phyloP scores from a whole-genome alignment of 2,113 vertebrate genomes.

The Catharus minimus region DNA sequence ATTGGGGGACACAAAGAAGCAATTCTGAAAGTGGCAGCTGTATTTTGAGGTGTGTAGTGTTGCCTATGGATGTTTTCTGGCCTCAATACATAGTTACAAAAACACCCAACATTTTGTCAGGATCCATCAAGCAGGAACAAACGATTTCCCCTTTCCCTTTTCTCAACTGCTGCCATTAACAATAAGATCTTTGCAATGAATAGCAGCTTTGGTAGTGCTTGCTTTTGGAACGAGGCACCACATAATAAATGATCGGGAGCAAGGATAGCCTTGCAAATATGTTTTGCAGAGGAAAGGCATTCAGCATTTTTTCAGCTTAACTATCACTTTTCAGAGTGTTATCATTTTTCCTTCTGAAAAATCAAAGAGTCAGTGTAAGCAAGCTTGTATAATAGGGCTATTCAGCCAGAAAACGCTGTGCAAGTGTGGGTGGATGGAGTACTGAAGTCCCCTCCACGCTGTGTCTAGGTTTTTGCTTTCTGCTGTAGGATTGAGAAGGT shows the following conservation, averaged over 20 bases:
- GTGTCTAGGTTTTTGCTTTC: not conserved
- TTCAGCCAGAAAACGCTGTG: not conserved
- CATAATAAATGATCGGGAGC: not conserved
- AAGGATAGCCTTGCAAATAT: not conserved
- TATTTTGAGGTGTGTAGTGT: not conserved
- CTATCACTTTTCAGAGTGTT: not conserved
- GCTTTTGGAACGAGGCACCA: not conserved
- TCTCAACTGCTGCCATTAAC: not conserved
- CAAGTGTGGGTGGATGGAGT: not conserved
- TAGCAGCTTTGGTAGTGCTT: not conserved
- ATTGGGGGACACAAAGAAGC: not conserved
- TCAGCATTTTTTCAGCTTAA: constrained; percentile 2
- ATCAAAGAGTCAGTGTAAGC: not conserved
- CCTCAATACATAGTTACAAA: not conserved
- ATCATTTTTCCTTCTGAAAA: constrained; percentile 5
- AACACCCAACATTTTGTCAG: not conserved
- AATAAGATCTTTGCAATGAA: not conserved
- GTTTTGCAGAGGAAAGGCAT: not conserved
- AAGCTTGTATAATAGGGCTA: not conserved
- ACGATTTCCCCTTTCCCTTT: not conserved
- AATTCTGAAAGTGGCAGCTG: not conserved
- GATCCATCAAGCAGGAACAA: not conserved
- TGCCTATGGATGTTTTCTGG: not conserved
- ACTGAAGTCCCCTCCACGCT: not conserved
- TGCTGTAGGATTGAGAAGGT: not conserved